phyloP scores from a whole-genome alignment of 2,797 vertebrate genomes.

The Oreochromis grahami region DNA sequence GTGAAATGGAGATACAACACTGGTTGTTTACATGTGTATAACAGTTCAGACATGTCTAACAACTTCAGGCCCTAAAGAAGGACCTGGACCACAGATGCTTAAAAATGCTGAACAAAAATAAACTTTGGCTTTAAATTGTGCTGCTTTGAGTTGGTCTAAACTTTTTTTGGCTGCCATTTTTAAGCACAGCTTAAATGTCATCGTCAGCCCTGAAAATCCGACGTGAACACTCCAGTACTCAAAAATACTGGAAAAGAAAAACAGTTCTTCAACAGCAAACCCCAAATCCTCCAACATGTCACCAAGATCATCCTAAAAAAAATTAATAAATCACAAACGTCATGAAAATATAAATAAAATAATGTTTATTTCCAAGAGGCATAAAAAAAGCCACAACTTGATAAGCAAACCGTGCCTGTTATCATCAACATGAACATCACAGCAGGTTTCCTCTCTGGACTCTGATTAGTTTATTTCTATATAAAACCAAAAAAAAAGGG shows the following conservation, averaged over 20 bases:
- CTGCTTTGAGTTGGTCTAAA: background rate
- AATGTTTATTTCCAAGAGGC: constrained; percentile 41
- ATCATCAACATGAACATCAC: constrained; percentile 5
- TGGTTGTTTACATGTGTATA: too few relatives aligned
- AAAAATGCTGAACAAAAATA: background rate
- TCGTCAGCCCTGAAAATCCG: background rate
- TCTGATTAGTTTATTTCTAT: background rate
- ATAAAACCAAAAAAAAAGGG: constrained; percentile 2
- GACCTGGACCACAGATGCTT: background rate
- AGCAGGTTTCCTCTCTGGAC: background rate
- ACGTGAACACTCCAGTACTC: background rate
- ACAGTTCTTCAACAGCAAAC: background rate
- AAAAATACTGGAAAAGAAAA: background rate
- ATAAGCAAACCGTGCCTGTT: background rate
- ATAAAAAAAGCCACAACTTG: constrained; percentile 20
- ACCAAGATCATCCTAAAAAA: background rate
- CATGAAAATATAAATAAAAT: constrained; percentile 47
- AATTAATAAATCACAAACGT: background rate
- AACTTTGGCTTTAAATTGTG: background rate
- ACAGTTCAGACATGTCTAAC: background rate
- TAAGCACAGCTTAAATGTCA: background rate
- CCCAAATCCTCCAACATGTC: background rate
- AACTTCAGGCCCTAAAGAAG: too few relatives aligned
- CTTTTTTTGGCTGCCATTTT: rapidly evolving
- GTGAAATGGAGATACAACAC: background rate